Evolutionary conservation across 2,113 vertebrate genomes (phyloP).

Genomic region (Turnix velox): DNA sequence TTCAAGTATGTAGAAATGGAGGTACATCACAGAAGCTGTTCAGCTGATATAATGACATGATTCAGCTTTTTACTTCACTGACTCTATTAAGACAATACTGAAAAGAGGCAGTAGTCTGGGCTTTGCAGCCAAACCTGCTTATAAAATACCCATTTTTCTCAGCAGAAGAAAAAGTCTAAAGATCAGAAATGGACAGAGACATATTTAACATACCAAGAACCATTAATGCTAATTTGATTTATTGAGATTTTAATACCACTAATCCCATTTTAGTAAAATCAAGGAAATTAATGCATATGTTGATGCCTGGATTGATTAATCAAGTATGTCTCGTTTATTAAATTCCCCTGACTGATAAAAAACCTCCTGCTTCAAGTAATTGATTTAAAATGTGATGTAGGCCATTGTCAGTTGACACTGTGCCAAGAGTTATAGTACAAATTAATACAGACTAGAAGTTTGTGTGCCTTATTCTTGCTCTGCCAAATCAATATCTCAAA

Average conservation of each 20-base stretch:
- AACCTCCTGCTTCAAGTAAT: slow-evolving; percentile 11
- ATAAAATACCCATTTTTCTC: background rate
- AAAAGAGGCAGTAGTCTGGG: background rate
- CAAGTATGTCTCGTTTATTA: background rate
- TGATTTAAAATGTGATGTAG: background rate
- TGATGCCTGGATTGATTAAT: background rate
- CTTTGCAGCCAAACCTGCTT: background rate
- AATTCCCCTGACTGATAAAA: slow-evolving; percentile 3
- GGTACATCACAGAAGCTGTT: background rate
- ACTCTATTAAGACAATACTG: background rate
- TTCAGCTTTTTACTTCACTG: background rate
- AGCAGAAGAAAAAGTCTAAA: background rate
- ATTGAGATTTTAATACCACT: background rate
- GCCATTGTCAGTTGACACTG: background rate
- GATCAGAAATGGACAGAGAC: background rate
- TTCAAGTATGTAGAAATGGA: background rate
- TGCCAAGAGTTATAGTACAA: background rate
- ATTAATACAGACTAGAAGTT: slow-evolving; percentile 12
- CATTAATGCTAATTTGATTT: background rate
- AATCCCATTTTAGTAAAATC: background rate
- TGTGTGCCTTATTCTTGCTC: background rate
- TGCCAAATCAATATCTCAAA: background rate
- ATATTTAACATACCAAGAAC: background rate
- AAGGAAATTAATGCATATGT: background rate
- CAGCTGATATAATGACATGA: background rate